phyloP scores from a whole-genome alignment of 2,797 vertebrate species.

The Typhlichthys eigenmanni region DNA sequence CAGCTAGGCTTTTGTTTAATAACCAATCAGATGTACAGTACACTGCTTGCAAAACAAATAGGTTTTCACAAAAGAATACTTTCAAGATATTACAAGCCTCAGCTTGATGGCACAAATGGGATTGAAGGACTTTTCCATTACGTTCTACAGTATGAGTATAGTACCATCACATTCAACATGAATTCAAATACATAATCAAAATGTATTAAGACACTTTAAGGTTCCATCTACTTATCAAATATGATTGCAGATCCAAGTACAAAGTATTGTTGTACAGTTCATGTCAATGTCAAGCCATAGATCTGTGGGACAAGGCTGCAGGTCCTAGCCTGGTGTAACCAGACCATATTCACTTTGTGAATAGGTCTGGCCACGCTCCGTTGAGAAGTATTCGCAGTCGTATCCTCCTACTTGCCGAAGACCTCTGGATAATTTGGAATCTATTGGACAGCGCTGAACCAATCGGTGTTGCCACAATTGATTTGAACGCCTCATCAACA shows the following conservation, averaged over 20 bases:
- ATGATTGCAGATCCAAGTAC: neutral
- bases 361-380: no score
- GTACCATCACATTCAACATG: neutral
- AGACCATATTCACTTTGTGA: no score
- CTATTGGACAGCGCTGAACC: no score
- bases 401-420: no score
- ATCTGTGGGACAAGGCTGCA: conserved; percentile 10
- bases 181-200: neutral
- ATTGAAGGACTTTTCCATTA: neutral
- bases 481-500: no score
- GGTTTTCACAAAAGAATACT: neutral
- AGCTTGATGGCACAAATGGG: neutral
- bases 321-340: no score
- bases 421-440: no score
- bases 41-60: neutral
- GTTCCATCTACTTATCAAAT: neutral
- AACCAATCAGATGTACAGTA: neutral
- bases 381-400: no score
- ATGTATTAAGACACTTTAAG: neutral
- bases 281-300: conserved; percentile 16
- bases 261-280: conserved; percentile 19
- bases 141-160: neutral
- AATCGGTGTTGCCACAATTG: no score
- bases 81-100: no score
- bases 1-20: no score